These are phyloP conservation scores for Lineus longissimus DNA, from an alignment of 1,140 invertebrate species.

Conservation along the genomic window DNA sequence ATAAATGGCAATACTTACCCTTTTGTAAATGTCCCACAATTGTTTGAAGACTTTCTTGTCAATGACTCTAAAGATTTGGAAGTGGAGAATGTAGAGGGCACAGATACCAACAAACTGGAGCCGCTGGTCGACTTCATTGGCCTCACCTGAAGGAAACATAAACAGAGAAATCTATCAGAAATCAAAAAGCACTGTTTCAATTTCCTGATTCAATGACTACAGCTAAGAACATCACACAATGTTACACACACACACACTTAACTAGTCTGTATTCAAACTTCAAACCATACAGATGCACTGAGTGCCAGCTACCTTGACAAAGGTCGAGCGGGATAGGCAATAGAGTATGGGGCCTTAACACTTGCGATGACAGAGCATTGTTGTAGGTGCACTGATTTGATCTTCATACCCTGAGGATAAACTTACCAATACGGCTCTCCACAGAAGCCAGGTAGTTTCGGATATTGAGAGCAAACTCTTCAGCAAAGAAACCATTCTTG, in stretches of 20 bases:
- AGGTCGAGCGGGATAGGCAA: too few species aligned
- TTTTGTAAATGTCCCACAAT: conserved; percentile 71
- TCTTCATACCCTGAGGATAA: too few species aligned
- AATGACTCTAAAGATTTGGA: conserved; percentile 69
- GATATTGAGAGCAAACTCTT: conserved; percentile 71
- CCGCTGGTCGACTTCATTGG: conserved; percentile 54
- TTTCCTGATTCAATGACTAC: conserved; percentile 48
- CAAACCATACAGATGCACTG: too few species aligned
- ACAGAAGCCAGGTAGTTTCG: conserved; percentile 63
- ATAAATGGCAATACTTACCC: too few species aligned
- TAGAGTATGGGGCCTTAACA: too few species aligned
- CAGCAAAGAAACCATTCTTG: conserved; percentile 65
- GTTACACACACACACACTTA: too few species aligned
- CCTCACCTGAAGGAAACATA: conserved; percentile 48
- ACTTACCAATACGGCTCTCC: conserved; percentile 56
- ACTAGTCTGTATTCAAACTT: too few species aligned
- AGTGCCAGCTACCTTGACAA: too few species aligned
- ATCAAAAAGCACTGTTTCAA: too few species aligned
- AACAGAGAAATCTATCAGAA: background rate
- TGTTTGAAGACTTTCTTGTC: conserved; percentile 76
- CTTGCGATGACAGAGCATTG: too few species aligned
- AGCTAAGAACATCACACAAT: conserved; percentile 52
- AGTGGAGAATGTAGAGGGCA: conserved; percentile 67
- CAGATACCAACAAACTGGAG: conserved; percentile 69
- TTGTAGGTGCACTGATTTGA: too few species aligned